Conservation (phyloP, 2,797 vertebrate species). For the Myotis findleyi region DNA sequence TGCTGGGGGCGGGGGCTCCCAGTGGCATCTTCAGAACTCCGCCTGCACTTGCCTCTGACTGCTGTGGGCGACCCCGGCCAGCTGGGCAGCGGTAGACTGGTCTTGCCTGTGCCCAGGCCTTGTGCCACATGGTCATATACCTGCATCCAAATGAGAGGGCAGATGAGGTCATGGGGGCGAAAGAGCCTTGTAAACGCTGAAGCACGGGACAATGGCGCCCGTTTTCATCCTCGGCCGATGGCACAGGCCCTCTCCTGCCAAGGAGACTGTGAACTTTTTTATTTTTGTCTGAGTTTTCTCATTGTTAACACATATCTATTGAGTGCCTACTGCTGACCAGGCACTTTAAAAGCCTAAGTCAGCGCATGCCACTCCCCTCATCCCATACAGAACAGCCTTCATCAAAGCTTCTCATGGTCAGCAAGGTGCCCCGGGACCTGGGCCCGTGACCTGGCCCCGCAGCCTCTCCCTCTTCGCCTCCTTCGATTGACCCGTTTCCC, state of each 20-base stretch:
- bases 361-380: not conserved
- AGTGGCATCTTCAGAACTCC: not conserved
- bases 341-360: not conserved
- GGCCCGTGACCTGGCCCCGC: not conserved
- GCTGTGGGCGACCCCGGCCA: not conserved
- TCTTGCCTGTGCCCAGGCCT: fast-evolving
- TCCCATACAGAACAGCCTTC: not conserved
- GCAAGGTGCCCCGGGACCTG: fast-evolving
- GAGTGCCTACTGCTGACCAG: not conserved
- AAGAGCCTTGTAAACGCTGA: not conserved
- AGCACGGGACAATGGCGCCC: not conserved
- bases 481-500: fast-evolving
- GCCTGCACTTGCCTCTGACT: fast-evolving
- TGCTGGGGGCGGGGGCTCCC: fast-evolving
- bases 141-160: not conserved
- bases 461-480: fast-evolving
- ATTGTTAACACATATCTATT: conserved; percentile 28
- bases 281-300: not conserved
- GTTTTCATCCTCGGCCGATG: not conserved
- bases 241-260: not conserved
- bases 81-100: not conserved
- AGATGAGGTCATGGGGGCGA: not conserved
- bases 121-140: fast-evolving
- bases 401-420: fast-evolving
- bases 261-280: not conserved